A percentile compares a stretch with the other conserved stretches of the same genome.
Evolutionary conservation across 2,888 invertebrate species (phyloP).

Genomic region (Callyntrura sp.): DNA sequence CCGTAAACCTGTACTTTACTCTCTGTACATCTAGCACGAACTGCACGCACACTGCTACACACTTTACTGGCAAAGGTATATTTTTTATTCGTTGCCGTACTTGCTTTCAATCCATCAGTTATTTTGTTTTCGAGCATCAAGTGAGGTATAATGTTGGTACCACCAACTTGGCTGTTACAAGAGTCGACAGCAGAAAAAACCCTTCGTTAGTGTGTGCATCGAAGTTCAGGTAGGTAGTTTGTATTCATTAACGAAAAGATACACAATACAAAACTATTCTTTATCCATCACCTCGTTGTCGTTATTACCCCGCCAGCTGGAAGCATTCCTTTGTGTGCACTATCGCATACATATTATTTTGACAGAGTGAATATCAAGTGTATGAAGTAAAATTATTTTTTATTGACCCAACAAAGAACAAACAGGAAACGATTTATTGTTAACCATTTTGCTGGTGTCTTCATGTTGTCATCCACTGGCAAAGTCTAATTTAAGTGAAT

Average conservation of each 20-base stretch:
- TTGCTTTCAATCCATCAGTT: conserved; percentile 42
- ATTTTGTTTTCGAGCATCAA: conserved; percentile 13
- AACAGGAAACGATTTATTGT: conserved; percentile 13
- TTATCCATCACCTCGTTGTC: background rate
- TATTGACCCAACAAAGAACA: conserved; percentile 48
- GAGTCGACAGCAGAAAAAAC: background rate
- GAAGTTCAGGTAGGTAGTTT: background rate
- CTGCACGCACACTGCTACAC: conserved; percentile 25
- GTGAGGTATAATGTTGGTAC: background rate
- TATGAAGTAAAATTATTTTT: background rate
- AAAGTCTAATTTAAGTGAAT: background rate
- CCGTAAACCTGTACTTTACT: background rate
- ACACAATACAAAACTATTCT: background rate
- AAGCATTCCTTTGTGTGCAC: conserved; percentile 23
- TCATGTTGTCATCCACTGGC: background rate
- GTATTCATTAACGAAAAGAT: background rate
- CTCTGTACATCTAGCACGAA: conserved; percentile 12
- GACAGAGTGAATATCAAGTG: background rate
- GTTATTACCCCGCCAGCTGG: conserved; percentile 37
- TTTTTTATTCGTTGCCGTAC: conserved; percentile 46
- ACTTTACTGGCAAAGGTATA: background rate
- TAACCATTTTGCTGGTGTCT: background rate
- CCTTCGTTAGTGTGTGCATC: no score
- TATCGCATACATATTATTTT: background rate
- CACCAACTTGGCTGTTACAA: no score